phyloP scores from a whole-genome alignment of 1,140 invertebrate species.

The Triops longicaudatus region DNA sequence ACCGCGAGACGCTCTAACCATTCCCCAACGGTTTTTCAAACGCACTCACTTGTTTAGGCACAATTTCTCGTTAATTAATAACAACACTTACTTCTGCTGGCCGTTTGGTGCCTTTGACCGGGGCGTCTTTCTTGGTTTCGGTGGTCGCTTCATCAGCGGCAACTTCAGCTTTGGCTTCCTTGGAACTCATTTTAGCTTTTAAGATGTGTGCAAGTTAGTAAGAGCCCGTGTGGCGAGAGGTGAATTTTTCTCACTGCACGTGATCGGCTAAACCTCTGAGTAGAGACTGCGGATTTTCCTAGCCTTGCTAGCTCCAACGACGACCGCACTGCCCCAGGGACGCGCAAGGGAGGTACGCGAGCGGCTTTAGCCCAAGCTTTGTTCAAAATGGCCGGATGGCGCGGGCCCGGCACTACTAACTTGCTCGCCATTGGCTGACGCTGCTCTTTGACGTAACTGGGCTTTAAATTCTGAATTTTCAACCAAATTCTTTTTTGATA shows the following conservation, averaged over 20 bases:
- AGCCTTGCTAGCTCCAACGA: background rate
- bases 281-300: slow-evolving; percentile 15
- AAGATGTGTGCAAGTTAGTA: background rate
- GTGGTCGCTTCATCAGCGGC: slow-evolving; percentile 26
- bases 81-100: slow-evolving; percentile 26
- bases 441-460: background rate
- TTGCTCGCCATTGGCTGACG: background rate
- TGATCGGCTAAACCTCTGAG: slow-evolving; percentile 14
- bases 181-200: slow-evolving; percentile 26
- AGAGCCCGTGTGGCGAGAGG: background rate
- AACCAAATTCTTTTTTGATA: background rate
- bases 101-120: slow-evolving; percentile 27
- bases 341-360: background rate
- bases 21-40: background rate
- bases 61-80: background rate
- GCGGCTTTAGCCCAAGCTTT: background rate
- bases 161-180: slow-evolving; percentile 28
- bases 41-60: background rate
- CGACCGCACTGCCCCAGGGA: background rate
- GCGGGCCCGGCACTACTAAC: background rate
- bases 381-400: slow-evolving; percentile 8
- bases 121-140: slow-evolving; percentile 22
- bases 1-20: background rate
- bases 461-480: background rate
- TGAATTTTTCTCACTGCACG: slow-evolving; percentile 8